phyloP scores from a whole-genome alignment of 1,140 invertebrate species.

The Steinernema feltiae region DNA sequence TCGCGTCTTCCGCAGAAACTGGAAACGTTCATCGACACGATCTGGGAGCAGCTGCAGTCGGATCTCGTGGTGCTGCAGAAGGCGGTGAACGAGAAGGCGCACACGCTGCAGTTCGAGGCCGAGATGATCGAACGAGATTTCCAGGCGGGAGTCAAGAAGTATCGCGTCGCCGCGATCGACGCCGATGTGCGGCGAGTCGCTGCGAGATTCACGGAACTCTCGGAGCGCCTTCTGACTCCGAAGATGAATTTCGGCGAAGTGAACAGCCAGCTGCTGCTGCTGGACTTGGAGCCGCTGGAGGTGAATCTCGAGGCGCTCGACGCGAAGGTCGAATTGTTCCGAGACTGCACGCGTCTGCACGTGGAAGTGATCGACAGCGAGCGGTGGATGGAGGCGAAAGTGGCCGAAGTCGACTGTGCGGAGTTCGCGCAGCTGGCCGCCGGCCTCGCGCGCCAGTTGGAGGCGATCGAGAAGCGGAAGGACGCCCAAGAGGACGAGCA shows the following conservation, averaged over 20 bases:
- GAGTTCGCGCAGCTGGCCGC: neutral
- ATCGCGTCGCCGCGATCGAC: neutral
- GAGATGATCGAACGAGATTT: neutral
- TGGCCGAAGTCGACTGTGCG: neutral
- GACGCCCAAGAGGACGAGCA: neutral
- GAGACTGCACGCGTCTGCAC: neutral
- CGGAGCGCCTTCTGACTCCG: neutral
- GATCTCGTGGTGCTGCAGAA: neutral
- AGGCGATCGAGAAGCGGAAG: neutral
- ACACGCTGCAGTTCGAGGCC: neutral
- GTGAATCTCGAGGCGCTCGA: neutral
- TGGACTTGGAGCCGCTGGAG: neutral
- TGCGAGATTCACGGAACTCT: neutral
- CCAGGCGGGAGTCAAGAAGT: neutral
- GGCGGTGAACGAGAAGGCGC: conserved; percentile 1
- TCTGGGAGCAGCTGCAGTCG: neutral
- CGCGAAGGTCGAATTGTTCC: neutral
- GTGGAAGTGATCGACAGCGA: neutral
- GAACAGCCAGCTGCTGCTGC: neutral
- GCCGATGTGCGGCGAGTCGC: neutral
- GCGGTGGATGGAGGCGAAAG: neutral
- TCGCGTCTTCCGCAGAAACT: neutral
- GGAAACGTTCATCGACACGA: neutral
- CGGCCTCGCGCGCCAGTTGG: neutral
- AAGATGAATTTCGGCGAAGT: neutral